Percentiles rank a stretch among this genome's conserved stretches.
Evolutionary conservation across 1,140 invertebrate species (phyloP).

Genomic region (Papilio helenus): DNA sequence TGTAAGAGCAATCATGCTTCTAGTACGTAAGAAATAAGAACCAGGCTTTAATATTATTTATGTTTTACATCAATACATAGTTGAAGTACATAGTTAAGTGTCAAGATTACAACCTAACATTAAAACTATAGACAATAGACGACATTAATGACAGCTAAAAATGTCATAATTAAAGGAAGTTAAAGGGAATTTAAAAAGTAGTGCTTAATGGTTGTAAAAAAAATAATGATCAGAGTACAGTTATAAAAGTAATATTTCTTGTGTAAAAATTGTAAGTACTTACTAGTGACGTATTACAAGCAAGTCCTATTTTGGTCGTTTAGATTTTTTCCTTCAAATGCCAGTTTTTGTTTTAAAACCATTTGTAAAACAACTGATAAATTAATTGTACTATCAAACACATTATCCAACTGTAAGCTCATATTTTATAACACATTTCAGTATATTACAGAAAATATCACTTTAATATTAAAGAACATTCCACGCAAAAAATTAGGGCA

Average conservation of each 20-base stretch:
- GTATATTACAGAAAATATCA: background rate
- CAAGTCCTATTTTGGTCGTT: background rate
- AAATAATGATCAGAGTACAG: background rate
- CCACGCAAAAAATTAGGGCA: conserved; percentile 38
- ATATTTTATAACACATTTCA: background rate
- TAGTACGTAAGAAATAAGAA: background rate
- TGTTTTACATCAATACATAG: background rate
- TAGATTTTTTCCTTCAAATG: background rate
- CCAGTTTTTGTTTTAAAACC: too few relatives aligned
- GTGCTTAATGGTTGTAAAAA: background rate
- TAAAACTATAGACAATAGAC: background rate
- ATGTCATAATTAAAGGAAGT: background rate
- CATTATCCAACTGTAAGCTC: background rate
- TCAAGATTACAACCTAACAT: background rate
- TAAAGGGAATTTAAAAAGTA: background rate
- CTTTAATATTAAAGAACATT: conserved; percentile 30
- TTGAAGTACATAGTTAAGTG: background rate
- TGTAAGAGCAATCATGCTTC: too few relatives aligned
- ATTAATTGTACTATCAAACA: too few relatives aligned
- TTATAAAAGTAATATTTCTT: background rate
- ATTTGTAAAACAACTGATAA: too few relatives aligned
- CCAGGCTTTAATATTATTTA: too few relatives aligned
- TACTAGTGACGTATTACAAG: background rate
- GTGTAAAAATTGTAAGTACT: too few relatives aligned
- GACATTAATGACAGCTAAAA: background rate